Evolutionary conservation across 2,888 invertebrate species (phyloP).

Genomic region (Ypsolopha sequella): DNA sequence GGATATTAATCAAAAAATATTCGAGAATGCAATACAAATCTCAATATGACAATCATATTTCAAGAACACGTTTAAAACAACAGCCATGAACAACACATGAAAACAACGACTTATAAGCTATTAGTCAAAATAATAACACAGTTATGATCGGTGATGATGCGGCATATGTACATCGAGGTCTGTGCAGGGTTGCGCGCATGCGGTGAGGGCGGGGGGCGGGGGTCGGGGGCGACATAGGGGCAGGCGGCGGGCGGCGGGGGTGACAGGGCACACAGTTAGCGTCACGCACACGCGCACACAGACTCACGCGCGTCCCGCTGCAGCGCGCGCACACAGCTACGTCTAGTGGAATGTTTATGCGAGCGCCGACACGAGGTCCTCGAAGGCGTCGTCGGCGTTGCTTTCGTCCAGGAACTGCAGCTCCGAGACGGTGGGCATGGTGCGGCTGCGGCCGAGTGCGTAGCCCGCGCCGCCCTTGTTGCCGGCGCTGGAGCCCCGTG

Average conservation of each 20-base stretch:
- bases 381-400: conserved; percentile 91
- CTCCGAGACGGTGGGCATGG: conserved; percentile 80
- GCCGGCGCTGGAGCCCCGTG: conserved; percentile 20
- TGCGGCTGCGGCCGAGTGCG: conserved; percentile 79
- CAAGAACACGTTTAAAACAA: conserved; percentile 27
- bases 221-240: conserved; percentile 12
- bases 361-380: conserved; percentile 81
- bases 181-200: no score
- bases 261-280: conserved; percentile 14
- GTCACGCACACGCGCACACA: conserved; percentile 19
- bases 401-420: conserved; percentile 78
- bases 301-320: conserved; percentile 31
- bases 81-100: conserved; percentile 38
- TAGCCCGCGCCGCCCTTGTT: conserved; percentile 38
- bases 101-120: conserved; percentile 53
- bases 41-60: background rate
- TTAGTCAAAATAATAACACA: conserved; percentile 50
- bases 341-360: conserved; percentile 36
- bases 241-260: conserved; percentile 21
- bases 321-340: conserved; percentile 66
- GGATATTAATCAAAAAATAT: background rate
- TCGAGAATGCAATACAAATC: background rate
- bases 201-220: conserved; percentile 17
- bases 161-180: conserved; percentile 36
- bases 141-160: conserved; percentile 48